These are phyloP conservation scores for Lasius platythorax DNA, from an alignment of 2,888 invertebrate genomes.

Conservation along the genomic window DNA sequence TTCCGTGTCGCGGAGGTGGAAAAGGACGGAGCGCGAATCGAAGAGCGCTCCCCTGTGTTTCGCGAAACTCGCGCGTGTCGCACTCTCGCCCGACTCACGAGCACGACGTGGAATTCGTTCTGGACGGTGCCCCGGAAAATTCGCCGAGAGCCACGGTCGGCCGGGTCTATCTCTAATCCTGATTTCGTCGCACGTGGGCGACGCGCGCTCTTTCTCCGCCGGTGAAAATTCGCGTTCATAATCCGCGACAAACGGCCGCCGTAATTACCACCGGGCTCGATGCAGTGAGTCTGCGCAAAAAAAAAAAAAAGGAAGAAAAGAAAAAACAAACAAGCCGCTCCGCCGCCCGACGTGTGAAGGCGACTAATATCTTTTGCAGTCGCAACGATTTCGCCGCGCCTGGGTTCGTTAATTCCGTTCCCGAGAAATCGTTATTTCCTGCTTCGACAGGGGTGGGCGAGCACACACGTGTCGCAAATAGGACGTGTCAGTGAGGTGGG, in stretches of 20 bases:
- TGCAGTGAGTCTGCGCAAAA: neutral
- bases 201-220: conserved; percentile 19
- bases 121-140: conserved; percentile 75
- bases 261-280: conserved; percentile 50
- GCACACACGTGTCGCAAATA: conserved; percentile 55
- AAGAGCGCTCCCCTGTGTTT: neutral
- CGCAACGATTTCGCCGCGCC: conserved; percentile 59
- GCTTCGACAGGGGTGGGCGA: conserved; percentile 62
- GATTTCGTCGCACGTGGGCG: conserved; percentile 21
- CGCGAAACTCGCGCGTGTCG: conserved; percentile 30
- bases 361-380: conserved; percentile 45
- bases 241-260: conserved; percentile 2
- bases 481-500: conserved; percentile 44
- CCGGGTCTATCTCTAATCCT: neutral
- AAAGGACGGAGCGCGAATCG: neutral
- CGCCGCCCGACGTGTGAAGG: conserved; percentile 27
- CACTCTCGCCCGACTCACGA: conserved; percentile 26
- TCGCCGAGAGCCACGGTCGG: conserved; percentile 71
- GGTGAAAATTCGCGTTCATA: conserved; percentile 51
- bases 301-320: conserved; percentile 3
- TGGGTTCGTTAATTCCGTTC: conserved; percentile 70
- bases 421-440: conserved; percentile 66
- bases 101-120: conserved; percentile 72
- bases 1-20: neutral
- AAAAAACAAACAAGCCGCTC: neutral